Evolutionary conservation across 1,140 invertebrate genomes (phyloP), one percentile per base, ranked within the genome.

Genomic region (Microplitis mediator): DNA sequence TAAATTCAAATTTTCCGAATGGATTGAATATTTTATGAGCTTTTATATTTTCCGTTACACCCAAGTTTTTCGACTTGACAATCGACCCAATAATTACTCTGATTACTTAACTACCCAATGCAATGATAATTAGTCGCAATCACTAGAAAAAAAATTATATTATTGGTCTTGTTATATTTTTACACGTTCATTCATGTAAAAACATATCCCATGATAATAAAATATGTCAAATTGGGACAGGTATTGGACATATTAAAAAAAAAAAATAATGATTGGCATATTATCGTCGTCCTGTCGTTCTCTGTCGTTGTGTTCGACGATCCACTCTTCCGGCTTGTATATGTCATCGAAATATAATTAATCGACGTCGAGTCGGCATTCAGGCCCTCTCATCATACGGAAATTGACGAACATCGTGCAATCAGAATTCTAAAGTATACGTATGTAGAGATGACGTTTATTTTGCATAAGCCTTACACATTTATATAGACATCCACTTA

Each of bases 301-400:
- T 45, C 39, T 9, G 39, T 45, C 8, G 39, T 45, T 63, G 58
- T 35, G n/a, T 35, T 54, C 60, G 34, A 61, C 35, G 61, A 71
- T 71, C 69, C 45, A 71, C 69, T 71, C 50, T 64, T n/a, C 69
- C 34, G 31, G 51, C 35, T 63, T 50, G 62, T 71, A 71, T 63
- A 64, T 71, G 61, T 64, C 69, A 65, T 52, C 31, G 45, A 71
- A 65, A 71, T 64, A 71, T 52, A 64, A 71, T 71, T 71, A 71
- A 65, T 71, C 16, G 69, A 64, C 62, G 13, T 16, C 16, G 63
- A 50, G 11, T 35, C 62, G 62, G 62, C 35, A 45, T 45, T 11
- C 39, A 45, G 39, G n/a, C 5, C 9, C 39, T 52, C 62, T 66
- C 63, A 72, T 72, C 32, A 60, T 61, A n/a, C 35, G 32, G 54